Conservation (phyloP, 2,888 invertebrate genomes). For the Lasioglossum oenotherae region DNA sequence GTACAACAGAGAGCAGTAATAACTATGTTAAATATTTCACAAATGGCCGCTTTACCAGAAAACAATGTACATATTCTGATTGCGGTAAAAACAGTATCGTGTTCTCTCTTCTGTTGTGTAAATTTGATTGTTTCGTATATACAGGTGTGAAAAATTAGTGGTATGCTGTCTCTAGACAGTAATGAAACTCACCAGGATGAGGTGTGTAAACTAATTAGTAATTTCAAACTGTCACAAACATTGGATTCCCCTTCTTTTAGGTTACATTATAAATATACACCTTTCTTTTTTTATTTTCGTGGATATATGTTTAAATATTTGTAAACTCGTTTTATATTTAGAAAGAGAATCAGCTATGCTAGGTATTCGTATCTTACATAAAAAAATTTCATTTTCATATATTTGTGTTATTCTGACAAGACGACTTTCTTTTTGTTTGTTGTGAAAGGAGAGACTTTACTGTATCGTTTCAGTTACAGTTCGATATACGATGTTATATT, state of each 20-base stretch:
- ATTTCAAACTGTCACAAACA: constrained; percentile 4
- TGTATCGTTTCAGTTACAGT: not conserved
- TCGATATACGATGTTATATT: not conserved
- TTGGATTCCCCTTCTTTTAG: constrained; percentile 22
- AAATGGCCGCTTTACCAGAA: constrained; percentile 64
- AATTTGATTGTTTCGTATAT: constrained; percentile 29
- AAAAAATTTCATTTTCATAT: not conserved
- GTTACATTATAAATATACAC: constrained; percentile 35
- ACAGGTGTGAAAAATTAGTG: constrained; percentile 55
- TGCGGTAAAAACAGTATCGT: constrained; percentile 37
- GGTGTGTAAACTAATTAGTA: constrained; percentile 55
- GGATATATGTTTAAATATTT: not conserved
- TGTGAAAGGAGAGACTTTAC: not conserved
- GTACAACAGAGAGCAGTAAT: constrained; percentile 31
- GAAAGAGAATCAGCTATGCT: not conserved
- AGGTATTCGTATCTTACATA: not conserved
- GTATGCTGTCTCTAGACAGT: constrained; percentile 73
- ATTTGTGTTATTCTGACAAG: not conserved
- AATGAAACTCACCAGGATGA: constrained; percentile 69
- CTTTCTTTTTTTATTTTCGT: not conserved
- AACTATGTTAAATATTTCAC: constrained; percentile 16
- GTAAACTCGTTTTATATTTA: not conserved
- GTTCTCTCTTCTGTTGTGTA: constrained; percentile 34
- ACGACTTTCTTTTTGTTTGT: not conserved
- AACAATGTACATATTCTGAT: constrained; percentile 39